Base-by-base conservation (phyloP, 37 sponge, comb jelly and placozoan species). In the Cliona cf. orientalis region DNA sequence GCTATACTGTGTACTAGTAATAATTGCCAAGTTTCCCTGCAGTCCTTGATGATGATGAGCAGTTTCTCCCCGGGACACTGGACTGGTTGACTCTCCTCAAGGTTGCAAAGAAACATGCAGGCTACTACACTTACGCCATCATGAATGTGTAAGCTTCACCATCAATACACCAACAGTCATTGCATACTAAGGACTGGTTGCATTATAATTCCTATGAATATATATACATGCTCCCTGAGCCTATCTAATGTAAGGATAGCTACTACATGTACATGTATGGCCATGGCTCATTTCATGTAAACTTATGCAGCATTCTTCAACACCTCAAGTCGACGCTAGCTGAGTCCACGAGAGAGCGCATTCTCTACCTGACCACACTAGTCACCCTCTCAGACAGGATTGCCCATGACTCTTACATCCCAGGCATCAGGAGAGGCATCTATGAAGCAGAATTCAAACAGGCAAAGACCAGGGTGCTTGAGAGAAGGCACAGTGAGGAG, bases 31-130 rank as follows among this genome's bases (percentile, higher is more conserved):
- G 41, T 2, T 3, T 55, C n/a, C 11, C 11, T 55, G 36, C 38
- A 75, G 76, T 75, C 42, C 14, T 63, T 40, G 77, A 62, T 2
- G 66, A 40, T 1, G 71, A 80, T 7, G 22, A 49, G 42, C 44
- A 46, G 6, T 31, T 80, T 12, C 43, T 55, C 39, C 63, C 63
- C 40, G 81, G 74, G 9, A 21, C 56, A 2, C 17, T 82, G 26
- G 66, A 82, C 83, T 82, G 83, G 83, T 5, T 19, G 3, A 23
- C 5, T 65, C 55, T 82, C 38, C 38, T 82, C 39, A 31, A 44
- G 0, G 55, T 65, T 12, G 45, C 49, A 5, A 74, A 26, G 40
- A 19, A 32, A 1, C 46, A 73, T 29, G 53, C 66, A 1, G 83
- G 83, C 23, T 33, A 68, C 55, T 82, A 82, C 66, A 33, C 53